phyloP scores from a whole-genome alignment of 2,888 invertebrate genomes.

The Lissonota sp. region DNA sequence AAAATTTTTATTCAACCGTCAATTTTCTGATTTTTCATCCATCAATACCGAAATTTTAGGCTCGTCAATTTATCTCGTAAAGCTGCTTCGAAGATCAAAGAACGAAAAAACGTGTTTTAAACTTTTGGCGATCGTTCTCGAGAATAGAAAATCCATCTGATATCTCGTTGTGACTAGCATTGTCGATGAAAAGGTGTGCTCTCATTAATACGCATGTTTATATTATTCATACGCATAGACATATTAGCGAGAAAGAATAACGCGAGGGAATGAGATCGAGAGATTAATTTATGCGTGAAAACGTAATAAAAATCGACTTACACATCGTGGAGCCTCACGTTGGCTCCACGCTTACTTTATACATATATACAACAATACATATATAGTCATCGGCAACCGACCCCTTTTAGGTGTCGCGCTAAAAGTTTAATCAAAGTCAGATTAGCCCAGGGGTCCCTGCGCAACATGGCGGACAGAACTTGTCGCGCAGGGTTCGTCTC shows the following conservation, averaged over 20 bases:
- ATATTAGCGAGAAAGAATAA: background rate
- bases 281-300: slow-evolving; percentile 71
- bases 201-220: background rate
- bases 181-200: background rate
- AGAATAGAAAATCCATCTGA: background rate
- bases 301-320: slow-evolving; percentile 83
- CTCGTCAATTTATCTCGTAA: background rate
- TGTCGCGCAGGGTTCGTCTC: slow-evolving; percentile 14
- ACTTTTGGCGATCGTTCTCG: background rate
- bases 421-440: slow-evolving; percentile 84
- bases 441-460: slow-evolving; percentile 76
- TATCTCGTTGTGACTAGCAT: too few relatives aligned
- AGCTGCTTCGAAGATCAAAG: background rate
- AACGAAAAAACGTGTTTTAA: background rate
- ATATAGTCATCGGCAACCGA: slow-evolving; percentile 62
- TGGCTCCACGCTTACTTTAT: slow-evolving; percentile 55
- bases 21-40: background rate
- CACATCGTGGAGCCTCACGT: slow-evolving; percentile 68
- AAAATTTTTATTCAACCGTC: background rate
- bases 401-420: slow-evolving; percentile 81
- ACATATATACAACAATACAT: slow-evolving; percentile 54
- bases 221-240: background rate
- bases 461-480: slow-evolving; percentile 52
- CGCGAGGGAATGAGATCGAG: background rate
- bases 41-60: background rate